These are phyloP conservation scores for Pelodiscus sinensis DNA, from an alignment of 2,113 vertebrate species.

Conservation along the genomic window DNA sequence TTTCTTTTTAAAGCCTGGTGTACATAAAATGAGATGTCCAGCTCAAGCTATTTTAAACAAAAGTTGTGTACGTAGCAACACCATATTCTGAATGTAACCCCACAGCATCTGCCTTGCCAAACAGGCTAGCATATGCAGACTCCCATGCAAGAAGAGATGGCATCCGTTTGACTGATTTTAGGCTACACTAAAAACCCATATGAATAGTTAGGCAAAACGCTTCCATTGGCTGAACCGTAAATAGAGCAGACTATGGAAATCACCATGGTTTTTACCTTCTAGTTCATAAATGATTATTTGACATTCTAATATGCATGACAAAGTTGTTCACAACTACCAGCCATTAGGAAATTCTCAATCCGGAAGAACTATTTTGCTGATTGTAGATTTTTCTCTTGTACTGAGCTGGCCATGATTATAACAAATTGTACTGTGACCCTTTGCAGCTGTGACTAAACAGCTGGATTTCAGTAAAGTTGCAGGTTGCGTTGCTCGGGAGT, in stretches of 20 bases:
- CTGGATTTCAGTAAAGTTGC: neutral
- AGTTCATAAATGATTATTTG: neutral
- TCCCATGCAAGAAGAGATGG: neutral
- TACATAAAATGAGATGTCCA: neutral
- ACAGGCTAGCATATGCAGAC: neutral
- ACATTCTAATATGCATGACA: neutral
- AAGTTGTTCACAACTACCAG: neutral
- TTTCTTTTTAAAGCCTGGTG: neutral
- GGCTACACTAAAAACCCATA: neutral
- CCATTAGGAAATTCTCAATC: neutral
- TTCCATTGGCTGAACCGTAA: neutral
- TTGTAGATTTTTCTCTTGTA: slow-evolving; percentile 47
- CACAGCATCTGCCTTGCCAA: neutral
- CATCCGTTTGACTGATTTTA: neutral
- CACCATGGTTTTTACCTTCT: slow-evolving; percentile 7
- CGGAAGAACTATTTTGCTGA: neutral
- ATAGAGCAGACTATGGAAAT: fast-evolving
- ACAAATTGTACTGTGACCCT: neutral
- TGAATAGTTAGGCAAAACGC: neutral
- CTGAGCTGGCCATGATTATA: neutral
- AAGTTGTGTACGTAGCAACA: neutral
- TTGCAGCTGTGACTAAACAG: neutral
- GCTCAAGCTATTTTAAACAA: neutral
- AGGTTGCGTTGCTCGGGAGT: neutral
- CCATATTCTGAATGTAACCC: neutral